phyloP scores from a whole-genome alignment of 2,113 vertebrate genomes.

The Phoenicopterus ruber region DNA sequence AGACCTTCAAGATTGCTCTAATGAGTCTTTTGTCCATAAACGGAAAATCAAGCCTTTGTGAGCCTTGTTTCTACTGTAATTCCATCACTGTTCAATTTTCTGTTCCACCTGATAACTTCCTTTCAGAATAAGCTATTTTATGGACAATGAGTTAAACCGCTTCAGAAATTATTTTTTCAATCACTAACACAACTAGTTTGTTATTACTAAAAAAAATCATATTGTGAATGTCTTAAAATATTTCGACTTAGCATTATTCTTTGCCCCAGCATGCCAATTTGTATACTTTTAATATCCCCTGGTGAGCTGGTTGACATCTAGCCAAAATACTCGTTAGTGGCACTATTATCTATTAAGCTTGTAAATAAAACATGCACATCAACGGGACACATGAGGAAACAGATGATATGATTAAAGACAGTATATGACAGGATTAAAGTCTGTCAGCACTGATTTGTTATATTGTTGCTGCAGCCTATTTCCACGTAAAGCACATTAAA shows the following conservation, averaged over 20 bases:
- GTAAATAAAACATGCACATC: conserved; percentile 65
- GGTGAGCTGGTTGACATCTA: background rate
- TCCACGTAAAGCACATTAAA: conserved; percentile 11
- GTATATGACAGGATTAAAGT: conserved; percentile 31
- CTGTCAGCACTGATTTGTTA: conserved; percentile 23
- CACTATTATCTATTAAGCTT: conserved; percentile 38
- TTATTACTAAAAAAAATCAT: conserved; percentile 12
- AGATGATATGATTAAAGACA: conserved; percentile 42
- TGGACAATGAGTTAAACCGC: conserved; percentile 14
- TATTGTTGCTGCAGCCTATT: conserved; percentile 28
- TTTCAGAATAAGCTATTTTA: conserved; percentile 23
- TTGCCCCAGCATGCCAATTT: background rate
- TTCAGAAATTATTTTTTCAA: conserved; percentile 6
- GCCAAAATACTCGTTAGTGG: conserved; percentile 24
- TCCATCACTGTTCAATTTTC: conserved; percentile 1
- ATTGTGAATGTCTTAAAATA: background rate
- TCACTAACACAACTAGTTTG: background rate
- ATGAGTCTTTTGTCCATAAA: conserved; percentile 14
- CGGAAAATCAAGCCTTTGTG: background rate
- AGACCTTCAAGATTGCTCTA: background rate
- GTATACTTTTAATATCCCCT: background rate
- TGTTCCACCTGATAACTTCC: background rate
- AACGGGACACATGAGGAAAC: conserved; percentile 60
- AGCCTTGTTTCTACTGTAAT: background rate
- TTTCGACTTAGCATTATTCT: background rate